Percentiles rank a stretch among this genome's conserved stretches.
These are phyloP conservation scores for Noctuana brunneofusca DNA, from an alignment of 2,888 invertebrate genomes.

Conservation along the genomic window DNA sequence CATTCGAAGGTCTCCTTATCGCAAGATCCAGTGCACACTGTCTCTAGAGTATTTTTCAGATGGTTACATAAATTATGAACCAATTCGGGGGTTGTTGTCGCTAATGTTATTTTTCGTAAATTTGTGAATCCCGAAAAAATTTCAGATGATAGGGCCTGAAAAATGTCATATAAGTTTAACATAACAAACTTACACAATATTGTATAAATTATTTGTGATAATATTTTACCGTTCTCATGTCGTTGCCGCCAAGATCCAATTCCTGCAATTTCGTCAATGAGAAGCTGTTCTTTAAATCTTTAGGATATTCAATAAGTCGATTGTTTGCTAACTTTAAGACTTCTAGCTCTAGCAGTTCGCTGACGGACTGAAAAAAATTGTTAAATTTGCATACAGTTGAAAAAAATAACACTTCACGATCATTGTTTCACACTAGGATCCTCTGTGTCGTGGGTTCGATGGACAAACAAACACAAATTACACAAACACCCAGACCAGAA, in stretches of 20 bases:
- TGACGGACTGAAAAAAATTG: slow-evolving; percentile 66
- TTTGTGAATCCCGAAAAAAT: slow-evolving; percentile 62
- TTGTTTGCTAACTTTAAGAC: slow-evolving; percentile 68
- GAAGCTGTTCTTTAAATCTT: slow-evolving; percentile 71
- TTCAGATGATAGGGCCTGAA: slow-evolving; percentile 64
- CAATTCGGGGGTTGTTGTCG: slow-evolving; percentile 52
- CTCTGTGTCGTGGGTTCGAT: too few relatives aligned
- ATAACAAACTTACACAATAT: neutral
- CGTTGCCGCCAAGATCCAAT: slow-evolving; percentile 75
- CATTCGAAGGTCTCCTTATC: slow-evolving; percentile 54
- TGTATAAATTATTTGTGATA: neutral
- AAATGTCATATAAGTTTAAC: slow-evolving; percentile 37
- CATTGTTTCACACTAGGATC: too few relatives aligned
- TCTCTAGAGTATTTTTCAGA: slow-evolving; percentile 56
- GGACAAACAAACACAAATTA: too few relatives aligned
- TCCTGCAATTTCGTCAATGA: slow-evolving; percentile 64
- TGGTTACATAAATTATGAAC: slow-evolving; percentile 61
- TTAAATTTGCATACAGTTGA: neutral
- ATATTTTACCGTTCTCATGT: slow-evolving; percentile 65
- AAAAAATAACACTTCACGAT: too few relatives aligned
- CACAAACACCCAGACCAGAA: too few relatives aligned
- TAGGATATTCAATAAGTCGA: slow-evolving; percentile 68
- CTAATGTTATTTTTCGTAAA: slow-evolving; percentile 61
- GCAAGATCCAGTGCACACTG: slow-evolving; percentile 65
- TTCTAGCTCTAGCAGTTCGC: slow-evolving; percentile 64